phyloP scores from a whole-genome alignment of 2,113 vertebrate genomes.

The Todiramphus saurophagus region DNA sequence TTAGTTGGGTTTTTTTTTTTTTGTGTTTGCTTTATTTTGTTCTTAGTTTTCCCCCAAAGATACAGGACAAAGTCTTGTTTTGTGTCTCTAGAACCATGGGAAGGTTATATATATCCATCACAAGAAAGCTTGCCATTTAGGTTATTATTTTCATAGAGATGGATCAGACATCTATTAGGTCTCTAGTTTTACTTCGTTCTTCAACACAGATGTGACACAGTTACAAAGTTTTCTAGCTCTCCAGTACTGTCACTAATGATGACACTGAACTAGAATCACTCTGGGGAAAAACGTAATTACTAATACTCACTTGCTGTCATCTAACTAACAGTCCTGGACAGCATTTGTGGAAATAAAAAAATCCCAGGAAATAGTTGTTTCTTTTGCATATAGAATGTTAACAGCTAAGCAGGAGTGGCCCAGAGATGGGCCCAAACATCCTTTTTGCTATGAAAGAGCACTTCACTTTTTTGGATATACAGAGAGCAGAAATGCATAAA shows the following conservation, averaged over 20 bases:
- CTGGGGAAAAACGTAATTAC: not conserved
- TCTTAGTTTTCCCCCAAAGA: too few relatives aligned
- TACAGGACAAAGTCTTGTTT: not conserved
- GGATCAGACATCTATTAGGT: not conserved
- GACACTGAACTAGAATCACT: not conserved
- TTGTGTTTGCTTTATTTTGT: too few relatives aligned
- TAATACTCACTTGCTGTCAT: not conserved
- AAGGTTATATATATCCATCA: not conserved
- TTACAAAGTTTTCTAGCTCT: not conserved
- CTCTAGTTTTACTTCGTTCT: not conserved
- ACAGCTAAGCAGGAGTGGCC: not conserved
- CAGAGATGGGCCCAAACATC: not conserved
- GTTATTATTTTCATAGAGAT: not conserved
- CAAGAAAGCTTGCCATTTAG: not conserved
- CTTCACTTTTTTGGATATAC: not conserved
- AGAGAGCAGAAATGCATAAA: not conserved
- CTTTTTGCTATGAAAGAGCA: not conserved
- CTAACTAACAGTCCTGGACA: not conserved
- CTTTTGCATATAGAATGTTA: not conserved
- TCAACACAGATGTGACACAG: not conserved
- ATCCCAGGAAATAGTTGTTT: not conserved
- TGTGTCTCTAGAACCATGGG: not conserved
- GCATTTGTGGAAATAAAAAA: not conserved
- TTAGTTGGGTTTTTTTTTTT: too few relatives aligned
- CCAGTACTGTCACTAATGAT: not conserved